Conservation (phyloP, 2,888 invertebrate genomes). For the Penaeus monodon region DNA sequence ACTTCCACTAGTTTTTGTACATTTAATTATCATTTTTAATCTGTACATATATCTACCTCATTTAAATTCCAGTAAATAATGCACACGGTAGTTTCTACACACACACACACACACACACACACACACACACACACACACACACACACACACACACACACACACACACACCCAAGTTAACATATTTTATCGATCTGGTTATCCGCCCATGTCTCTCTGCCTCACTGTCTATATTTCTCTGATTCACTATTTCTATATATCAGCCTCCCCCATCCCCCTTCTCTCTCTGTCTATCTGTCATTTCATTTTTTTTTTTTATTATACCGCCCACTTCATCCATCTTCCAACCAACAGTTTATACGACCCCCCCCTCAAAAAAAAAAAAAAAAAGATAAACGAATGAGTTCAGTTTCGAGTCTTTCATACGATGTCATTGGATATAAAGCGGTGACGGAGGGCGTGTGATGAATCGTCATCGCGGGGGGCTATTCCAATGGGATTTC, state of each 20-base stretch:
- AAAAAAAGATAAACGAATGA: conserved; percentile 1
- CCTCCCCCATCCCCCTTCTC: neutral
- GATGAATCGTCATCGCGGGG: neutral
- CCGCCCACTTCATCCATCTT: neutral
- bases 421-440: no score
- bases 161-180: no score
- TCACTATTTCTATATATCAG: neutral
- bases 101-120: no score
- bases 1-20: no score
- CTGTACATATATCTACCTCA: no score
- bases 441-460: neutral
- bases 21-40: no score
- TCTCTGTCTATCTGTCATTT: neutral
- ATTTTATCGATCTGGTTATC: neutral
- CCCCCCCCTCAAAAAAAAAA: neutral
- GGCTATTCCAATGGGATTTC: neutral
- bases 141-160: no score
- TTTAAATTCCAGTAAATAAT: no score
- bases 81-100: no score
- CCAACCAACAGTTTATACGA: no score
- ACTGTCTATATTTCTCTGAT: neutral
- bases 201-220: neutral
- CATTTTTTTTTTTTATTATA: neutral
- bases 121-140: no score
- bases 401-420: neutral